Conservation (phyloP, 2,797 vertebrate genomes). For the Aplochiton taeniatus region DNA sequence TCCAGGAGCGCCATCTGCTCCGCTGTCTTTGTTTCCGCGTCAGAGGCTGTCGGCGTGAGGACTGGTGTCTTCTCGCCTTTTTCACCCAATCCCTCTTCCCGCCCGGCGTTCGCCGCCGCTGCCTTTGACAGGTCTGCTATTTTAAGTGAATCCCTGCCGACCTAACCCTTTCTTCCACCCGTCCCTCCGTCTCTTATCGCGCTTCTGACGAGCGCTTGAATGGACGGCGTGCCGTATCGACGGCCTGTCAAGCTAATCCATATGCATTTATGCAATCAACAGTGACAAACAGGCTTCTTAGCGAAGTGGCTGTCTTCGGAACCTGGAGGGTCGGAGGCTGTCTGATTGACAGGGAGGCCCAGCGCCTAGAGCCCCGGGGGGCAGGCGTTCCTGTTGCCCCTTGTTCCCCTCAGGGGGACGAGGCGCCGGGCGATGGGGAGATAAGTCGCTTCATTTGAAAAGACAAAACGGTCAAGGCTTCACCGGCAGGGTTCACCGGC, state of each 20-base stretch:
- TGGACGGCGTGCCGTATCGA: constrained; percentile 67
- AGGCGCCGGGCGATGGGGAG: constrained; percentile 11
- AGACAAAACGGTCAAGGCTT: constrained; percentile 36
- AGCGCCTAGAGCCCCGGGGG: constrained; percentile 15
- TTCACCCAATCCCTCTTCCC: constrained; percentile 10
- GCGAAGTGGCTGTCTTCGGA: constrained; percentile 54
- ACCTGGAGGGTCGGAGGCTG: constrained; percentile 37
- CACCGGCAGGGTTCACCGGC: constrained; percentile 14
- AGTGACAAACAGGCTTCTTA: constrained; percentile 57
- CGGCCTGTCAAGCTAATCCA: constrained; percentile 36
- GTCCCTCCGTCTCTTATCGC: constrained; percentile 20
- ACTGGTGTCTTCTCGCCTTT: constrained; percentile 31
- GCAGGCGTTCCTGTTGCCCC: constrained; percentile 32
- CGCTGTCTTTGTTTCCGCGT: constrained; percentile 74
- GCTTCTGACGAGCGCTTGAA: constrained; percentile 50
- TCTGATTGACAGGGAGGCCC: constrained; percentile 24
- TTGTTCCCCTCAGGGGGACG: constrained; percentile 22
- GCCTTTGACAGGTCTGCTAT: constrained; percentile 11
- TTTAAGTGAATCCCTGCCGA: too few relatives aligned
- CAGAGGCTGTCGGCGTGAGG: constrained; percentile 72
- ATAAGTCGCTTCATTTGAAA: constrained; percentile 35
- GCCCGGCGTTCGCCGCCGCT: constrained; percentile 27
- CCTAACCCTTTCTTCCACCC: constrained; percentile 8
- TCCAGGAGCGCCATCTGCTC: constrained; percentile 79
- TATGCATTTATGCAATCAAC: constrained; percentile 69